Evolutionary conservation across 1,140 invertebrate species (phyloP).

Genomic region (Leptinotarsa texana): DNA sequence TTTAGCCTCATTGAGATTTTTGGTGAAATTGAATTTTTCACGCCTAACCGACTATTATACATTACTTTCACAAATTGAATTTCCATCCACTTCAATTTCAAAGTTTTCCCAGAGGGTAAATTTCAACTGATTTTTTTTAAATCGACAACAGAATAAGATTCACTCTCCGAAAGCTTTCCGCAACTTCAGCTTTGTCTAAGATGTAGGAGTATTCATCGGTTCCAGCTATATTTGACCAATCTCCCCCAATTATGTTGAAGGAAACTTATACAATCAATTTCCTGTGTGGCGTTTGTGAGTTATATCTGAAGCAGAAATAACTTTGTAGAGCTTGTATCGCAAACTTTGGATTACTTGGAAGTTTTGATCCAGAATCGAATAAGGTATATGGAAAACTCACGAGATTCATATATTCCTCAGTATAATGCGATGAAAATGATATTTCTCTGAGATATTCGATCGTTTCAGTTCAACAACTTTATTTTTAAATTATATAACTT

Average conservation of each 20-base stretch:
- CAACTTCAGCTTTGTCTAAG: not conserved
- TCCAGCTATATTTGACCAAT: not conserved
- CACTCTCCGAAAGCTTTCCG: not conserved
- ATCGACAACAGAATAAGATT: not conserved
- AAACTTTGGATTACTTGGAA: not conserved
- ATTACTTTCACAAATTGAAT: no score
- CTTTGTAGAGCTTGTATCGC: not conserved
- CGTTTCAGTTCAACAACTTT: no score
- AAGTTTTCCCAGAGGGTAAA: not conserved
- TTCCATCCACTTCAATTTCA: no score
- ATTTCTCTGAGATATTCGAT: no score
- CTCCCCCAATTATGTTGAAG: not conserved
- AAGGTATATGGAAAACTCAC: not conserved
- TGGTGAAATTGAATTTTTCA: no score
- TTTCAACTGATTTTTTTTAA: not conserved
- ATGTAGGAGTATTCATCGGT: not conserved
- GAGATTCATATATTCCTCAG: no score
- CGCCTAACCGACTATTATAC: no score
- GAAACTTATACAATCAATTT: constrained; percentile 4
- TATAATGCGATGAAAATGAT: no score
- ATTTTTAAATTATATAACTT: no score
- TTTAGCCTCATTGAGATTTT: no score
- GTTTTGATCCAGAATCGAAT: not conserved
- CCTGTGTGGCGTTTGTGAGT: not conserved
- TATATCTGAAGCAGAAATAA: not conserved